phyloP scores from a whole-genome alignment of 2,797 vertebrate species.

The Coracias cyanogaster region DNA sequence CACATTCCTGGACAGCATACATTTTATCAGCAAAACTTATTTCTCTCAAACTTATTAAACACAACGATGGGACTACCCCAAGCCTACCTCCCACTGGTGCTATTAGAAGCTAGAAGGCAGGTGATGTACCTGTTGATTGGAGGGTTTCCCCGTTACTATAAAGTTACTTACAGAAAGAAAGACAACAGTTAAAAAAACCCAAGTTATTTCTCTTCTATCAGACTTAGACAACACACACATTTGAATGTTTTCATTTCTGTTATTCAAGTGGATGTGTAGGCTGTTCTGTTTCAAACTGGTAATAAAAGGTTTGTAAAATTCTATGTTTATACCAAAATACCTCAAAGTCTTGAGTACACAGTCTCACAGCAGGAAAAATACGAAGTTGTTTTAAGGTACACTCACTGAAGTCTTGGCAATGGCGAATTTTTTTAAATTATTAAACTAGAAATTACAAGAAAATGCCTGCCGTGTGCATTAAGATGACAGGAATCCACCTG shows the following conservation, averaged over 20 bases:
- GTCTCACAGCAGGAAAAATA: background rate
- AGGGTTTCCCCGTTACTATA: constrained; percentile 56
- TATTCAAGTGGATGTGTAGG: constrained; percentile 3
- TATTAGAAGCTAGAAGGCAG: constrained; percentile 66
- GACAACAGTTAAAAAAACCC: constrained; percentile 36
- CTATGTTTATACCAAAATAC: background rate
- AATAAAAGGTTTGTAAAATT: background rate
- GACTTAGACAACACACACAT: constrained; percentile 36
- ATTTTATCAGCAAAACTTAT: constrained; percentile 7
- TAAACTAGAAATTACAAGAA: background rate
- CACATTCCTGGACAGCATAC: background rate
- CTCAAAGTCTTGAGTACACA: background rate
- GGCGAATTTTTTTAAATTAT: background rate
- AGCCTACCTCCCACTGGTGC: constrained; percentile 55
- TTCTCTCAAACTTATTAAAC: constrained; percentile 32
- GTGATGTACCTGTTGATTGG: constrained; percentile 64
- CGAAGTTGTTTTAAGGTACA: background rate
- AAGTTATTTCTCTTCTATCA: constrained; percentile 44
- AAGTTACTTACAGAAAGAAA: constrained; percentile 65
- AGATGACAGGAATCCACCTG: background rate
- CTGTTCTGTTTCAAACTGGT: background rate
- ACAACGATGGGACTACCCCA: constrained; percentile 22
- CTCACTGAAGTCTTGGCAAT: background rate
- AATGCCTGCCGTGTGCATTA: background rate
- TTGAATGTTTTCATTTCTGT: background rate